Conservation (phyloP, 2,888 invertebrate species). For the Phyto melanocephala region DNA sequence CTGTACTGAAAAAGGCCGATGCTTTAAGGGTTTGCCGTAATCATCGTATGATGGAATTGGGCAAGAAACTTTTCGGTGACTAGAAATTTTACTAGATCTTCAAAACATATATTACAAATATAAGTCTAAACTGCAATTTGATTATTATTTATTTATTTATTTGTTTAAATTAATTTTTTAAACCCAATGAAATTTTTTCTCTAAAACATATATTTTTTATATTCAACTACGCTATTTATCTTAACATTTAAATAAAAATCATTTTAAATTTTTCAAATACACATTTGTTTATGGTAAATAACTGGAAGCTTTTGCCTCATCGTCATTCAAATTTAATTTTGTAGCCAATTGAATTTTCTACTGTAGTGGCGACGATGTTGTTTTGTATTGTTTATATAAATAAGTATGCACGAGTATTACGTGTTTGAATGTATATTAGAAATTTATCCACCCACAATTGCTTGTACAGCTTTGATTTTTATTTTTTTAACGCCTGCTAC, state of each 20-base stretch:
- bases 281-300: conserved; percentile 17
- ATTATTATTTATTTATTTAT: too few relatives aligned
- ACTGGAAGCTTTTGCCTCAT: conserved; percentile 25
- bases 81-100: conserved; percentile 77
- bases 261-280: conserved; percentile 9
- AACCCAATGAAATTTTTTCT: background rate
- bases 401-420: background rate
- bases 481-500: conserved; percentile 34
- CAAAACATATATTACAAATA: background rate
- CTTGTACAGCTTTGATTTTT: conserved; percentile 9
- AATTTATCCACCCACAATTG: conserved; percentile 43
- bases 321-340: background rate
- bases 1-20: conserved; percentile 89
- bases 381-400: background rate
- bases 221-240: background rate
- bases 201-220: conserved; percentile 24
- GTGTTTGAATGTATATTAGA: background rate
- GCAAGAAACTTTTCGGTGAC: conserved; percentile 92
- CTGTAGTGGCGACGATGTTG: background rate
- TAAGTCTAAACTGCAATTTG: conserved; percentile 32
- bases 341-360: background rate
- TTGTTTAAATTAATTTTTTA: too few relatives aligned
- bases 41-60: conserved; percentile 92
- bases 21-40: conserved; percentile 91
- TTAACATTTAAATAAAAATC: conserved; percentile 21